Evolutionary conservation across 2,888 invertebrate species (phyloP), one percentile per base, ranked within the genome.

Genomic region (Aleiodes leptofemur): DNA sequence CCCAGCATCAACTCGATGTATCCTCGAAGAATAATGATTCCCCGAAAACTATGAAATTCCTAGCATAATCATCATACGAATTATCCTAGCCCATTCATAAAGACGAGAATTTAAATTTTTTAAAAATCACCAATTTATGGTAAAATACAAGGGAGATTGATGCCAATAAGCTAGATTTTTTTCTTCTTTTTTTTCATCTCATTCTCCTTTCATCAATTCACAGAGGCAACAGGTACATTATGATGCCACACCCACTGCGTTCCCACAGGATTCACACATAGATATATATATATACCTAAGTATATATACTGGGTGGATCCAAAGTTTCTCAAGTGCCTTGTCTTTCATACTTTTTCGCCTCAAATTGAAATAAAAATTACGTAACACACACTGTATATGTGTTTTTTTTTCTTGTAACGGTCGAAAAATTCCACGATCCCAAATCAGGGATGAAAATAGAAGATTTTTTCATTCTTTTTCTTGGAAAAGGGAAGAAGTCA

Each of bases 351-450:
- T 43, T 9, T 9, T 43, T 11, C 7, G 11, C 43, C 43, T 43
- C 9, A 11, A 43, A 23, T 23, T 23, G 23, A 23, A 23, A 43
- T 34, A 9, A 43, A 43, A 43, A 43, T 11, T 9, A 9, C 43
- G 9, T 11, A 43, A 43, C 11, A 38, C 38, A 38, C 38, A 38
- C 38, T 8, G 6, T 38, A 8, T 38, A 38, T 38, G 38, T 38
- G 8, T 43, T 6, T 31, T 23, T 31, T 31, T 34, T 14, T 31
- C 64, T 8, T 16, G 64, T 48, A 64, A 64, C 48, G 48, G 64
- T 64, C 64, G 16, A 23, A 64, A 64, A 64, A 64, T 64, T 64
- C 64, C 64, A 43, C 64, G 43, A 43, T 14, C 48, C 64, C 61
- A 61, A 38, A 7, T 61, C 43, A 23, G 43, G 61, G 43, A 64